Evolutionary conservation across 2,888 invertebrate species (phyloP), one percentile per base, ranked within the genome.

Genomic region (Chrysina gloriosa): DNA sequence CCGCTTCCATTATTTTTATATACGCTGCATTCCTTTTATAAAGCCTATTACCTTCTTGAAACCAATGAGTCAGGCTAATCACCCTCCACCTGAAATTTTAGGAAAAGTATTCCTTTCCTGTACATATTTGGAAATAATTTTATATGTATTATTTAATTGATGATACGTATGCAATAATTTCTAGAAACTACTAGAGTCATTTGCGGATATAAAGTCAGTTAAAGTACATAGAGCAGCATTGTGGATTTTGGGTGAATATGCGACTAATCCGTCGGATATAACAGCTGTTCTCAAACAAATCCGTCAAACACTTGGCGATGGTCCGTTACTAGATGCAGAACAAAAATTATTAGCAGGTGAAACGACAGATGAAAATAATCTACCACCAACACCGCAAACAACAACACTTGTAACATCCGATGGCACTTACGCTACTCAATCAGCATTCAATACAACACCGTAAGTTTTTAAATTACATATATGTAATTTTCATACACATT

Each of bases 381-480:
- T 65, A 29, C 50, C 79, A 72, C 50, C 79, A 72, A 72, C 76
- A 50, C 69, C 56, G 7, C 75, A 73, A 68, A 76, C 75, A 16
- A 73, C 82, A 1, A 92, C 91, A 76, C 84, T 95, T 69, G 97
- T 99, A 42, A 99, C 99, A 48, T 98, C 98, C 31, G 99, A 99
- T 86, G 99, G 99, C 16, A 98, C 98, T 0, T 99, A 99, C 83
- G 99, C 98, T 23, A 93, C 97, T 2, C 98, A 99, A 84, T 97
- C 97, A 72, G 98, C 97, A 42, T 97, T 98, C 84, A 97, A 94
- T 79, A 86, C 94, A 74, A 87, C 91, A 21, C 86, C 89, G 89
- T 92, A 82, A 87, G 90, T 86, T 21, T 39, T 27, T 36, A 19
- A 64, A 4, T 6, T 19, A 16, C 27, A 50, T 50, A 16, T 19